phyloP scores from a whole-genome alignment of 2,113 vertebrate genomes.

The Pygathrix nemaeus region DNA sequence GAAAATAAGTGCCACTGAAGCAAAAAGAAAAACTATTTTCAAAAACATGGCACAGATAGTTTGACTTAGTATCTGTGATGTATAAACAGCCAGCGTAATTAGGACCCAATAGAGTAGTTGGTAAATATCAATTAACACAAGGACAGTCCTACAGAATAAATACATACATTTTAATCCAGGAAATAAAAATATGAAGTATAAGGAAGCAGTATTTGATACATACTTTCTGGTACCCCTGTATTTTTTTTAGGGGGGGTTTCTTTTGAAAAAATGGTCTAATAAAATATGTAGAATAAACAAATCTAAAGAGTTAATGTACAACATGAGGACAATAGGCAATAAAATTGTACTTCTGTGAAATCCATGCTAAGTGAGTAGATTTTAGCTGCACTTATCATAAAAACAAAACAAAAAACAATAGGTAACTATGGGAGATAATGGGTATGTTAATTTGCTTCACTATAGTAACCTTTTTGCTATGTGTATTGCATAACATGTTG shows the following conservation, averaged over 20 bases:
- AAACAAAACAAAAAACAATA: background rate
- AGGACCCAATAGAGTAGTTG: background rate
- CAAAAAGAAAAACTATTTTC: constrained; percentile 39
- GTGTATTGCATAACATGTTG: background rate
- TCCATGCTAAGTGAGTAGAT: background rate
- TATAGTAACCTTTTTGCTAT: background rate
- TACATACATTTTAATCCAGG: background rate
- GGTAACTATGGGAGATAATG: background rate
- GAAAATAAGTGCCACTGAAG: background rate
- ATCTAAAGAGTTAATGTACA: background rate
- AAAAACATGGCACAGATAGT: background rate
- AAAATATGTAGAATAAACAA: background rate
- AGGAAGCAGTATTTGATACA: background rate
- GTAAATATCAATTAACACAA: background rate
- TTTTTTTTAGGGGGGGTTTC: background rate
- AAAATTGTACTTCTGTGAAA: background rate
- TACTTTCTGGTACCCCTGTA: background rate
- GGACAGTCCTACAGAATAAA: background rate
- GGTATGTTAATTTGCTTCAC: background rate
- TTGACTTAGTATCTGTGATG: background rate
- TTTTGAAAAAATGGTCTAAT: background rate
- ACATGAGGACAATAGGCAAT: background rate
- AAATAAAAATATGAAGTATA: background rate
- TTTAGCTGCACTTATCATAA: background rate
- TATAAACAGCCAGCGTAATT: background rate